These are phyloP conservation scores for Melieria crassipennis DNA, from an alignment of 2,888 invertebrate genomes.

Conservation along the genomic window DNA sequence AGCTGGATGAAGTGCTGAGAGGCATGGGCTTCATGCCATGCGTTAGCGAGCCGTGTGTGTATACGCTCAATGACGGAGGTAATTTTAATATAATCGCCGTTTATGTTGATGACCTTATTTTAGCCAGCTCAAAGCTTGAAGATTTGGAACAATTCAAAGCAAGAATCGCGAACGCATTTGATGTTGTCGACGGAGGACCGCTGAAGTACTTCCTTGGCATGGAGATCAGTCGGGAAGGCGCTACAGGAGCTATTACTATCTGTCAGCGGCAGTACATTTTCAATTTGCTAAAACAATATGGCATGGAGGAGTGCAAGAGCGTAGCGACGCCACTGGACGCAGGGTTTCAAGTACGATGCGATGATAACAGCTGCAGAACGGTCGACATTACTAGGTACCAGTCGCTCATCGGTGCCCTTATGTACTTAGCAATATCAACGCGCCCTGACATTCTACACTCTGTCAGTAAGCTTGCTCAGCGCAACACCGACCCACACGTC, in stretches of 20 bases:
- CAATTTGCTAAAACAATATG: slow-evolving; percentile 3
- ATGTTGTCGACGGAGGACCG: not conserved
- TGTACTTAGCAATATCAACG: slow-evolving; percentile 23
- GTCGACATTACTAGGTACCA: slow-evolving; percentile 33
- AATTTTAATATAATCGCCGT: slow-evolving; percentile 9
- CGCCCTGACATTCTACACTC: slow-evolving; percentile 14
- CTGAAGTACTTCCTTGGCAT: not conserved
- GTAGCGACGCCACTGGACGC: slow-evolving; percentile 5
- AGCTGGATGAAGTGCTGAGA: not conserved
- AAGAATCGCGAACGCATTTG: not conserved
- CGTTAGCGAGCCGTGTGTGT: not conserved
- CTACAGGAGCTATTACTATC: not conserved
- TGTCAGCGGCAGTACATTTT: slow-evolving; percentile 3
- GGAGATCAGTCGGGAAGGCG: slow-evolving; percentile 1
- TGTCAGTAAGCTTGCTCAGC: slow-evolving; percentile 17
- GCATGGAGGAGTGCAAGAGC: slow-evolving; percentile 7
- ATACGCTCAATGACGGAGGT: not conserved
- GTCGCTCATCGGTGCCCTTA: slow-evolving; percentile 35
- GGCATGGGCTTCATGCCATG: not conserved
- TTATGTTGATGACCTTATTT: slow-evolving; percentile 2
- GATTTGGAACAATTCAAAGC: not conserved
- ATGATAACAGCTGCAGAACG: slow-evolving; percentile 1
- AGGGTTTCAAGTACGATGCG: slow-evolving; percentile 31
- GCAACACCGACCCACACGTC: slow-evolving; percentile 10
- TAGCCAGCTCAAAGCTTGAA: not conserved